These are phyloP conservation scores for Drosophila picticornis DNA, from an alignment of 2,888 invertebrate species.

Conservation along the genomic window DNA sequence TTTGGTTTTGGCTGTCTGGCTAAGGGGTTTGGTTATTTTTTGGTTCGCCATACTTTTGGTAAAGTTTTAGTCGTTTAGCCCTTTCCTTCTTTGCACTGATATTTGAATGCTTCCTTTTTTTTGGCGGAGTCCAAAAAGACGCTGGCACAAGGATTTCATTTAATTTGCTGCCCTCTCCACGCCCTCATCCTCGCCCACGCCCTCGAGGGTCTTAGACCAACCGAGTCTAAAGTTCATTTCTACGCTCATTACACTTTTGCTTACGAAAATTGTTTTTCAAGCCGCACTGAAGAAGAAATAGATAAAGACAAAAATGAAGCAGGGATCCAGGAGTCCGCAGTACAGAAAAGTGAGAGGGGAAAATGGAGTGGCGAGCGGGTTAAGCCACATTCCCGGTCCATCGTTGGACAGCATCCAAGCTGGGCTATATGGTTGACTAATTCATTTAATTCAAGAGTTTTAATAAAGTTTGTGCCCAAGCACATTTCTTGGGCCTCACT, in stretches of 20 bases:
- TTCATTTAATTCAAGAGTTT: conserved; percentile 81
- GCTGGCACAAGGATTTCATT: conserved; percentile 75
- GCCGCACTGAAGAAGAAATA: conserved; percentile 76
- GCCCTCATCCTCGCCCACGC: conserved; percentile 4
- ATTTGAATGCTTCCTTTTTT: conserved; percentile 77
- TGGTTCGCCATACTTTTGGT: conserved; percentile 62
- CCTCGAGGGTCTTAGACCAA: conserved; percentile 28
- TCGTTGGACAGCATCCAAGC: conserved; percentile 55
- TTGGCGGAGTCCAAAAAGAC: conserved; percentile 42
- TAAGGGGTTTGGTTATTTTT: conserved; percentile 26
- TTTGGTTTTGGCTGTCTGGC: conserved; percentile 11
- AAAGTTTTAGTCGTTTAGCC: conserved; percentile 77
- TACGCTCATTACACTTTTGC: conserved; percentile 81
- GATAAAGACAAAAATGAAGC: conserved; percentile 61
- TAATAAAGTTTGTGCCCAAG: conserved; percentile 77
- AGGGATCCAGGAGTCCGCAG: conserved; percentile 35
- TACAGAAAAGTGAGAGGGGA: not conserved
- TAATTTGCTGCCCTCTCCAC: conserved; percentile 61
- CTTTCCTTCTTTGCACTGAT: conserved; percentile 74
- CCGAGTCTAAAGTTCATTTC: conserved; percentile 77
- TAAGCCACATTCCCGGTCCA: conserved; percentile 48
- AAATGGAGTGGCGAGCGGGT: conserved; percentile 28
- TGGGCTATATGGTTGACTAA: conserved; percentile 80
- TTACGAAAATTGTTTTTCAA: conserved; percentile 81
- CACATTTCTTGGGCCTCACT: conserved; percentile 62